Evolutionary conservation across 2,797 vertebrate species (phyloP).

Genomic region (Etheostoma perlongum): DNA sequence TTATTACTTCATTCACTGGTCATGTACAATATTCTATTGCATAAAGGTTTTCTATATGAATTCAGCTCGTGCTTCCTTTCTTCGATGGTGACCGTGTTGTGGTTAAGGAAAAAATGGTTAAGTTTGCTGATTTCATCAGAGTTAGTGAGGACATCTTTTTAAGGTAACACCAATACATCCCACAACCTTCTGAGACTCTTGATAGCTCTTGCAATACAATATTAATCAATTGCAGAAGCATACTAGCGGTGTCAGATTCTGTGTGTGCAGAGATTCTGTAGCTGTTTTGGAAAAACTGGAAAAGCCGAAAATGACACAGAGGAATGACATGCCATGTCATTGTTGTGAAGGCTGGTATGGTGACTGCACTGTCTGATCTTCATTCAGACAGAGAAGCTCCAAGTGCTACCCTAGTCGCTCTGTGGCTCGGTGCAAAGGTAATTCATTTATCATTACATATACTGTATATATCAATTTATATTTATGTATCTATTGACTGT

Average conservation of each 20-base stretch:
- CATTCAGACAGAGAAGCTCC: constrained; percentile 7
- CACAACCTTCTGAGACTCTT: background rate
- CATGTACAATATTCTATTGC: constrained; percentile 10
- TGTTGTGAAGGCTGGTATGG: constrained; percentile 31
- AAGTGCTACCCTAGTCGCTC: background rate
- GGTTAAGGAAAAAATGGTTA: background rate
- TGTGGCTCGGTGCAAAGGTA: constrained; percentile 51
- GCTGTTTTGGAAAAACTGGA: constrained; percentile 69
- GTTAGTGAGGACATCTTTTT: background rate
- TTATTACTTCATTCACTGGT: constrained; percentile 12
- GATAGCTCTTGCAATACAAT: background rate
- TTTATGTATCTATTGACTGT: background rate
- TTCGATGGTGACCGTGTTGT: constrained; percentile 2
- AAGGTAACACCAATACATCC: background rate
- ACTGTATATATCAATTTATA: background rate
- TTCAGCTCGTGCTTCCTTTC: constrained; percentile 5
- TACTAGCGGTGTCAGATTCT: background rate
- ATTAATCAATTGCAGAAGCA: background rate
- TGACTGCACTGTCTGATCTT: constrained; percentile 41
- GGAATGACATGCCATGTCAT: constrained; percentile 50
- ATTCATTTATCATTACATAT: constrained; percentile 11
- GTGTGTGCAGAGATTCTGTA: background rate
- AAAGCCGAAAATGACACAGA: constrained; percentile 57
- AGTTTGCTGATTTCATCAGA: background rate
- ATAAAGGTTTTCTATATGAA: constrained; percentile 33